Evolutionary conservation across 92 coral and sea anemone species (phyloP).

Genomic region (Scolanthus callimorphus): DNA sequence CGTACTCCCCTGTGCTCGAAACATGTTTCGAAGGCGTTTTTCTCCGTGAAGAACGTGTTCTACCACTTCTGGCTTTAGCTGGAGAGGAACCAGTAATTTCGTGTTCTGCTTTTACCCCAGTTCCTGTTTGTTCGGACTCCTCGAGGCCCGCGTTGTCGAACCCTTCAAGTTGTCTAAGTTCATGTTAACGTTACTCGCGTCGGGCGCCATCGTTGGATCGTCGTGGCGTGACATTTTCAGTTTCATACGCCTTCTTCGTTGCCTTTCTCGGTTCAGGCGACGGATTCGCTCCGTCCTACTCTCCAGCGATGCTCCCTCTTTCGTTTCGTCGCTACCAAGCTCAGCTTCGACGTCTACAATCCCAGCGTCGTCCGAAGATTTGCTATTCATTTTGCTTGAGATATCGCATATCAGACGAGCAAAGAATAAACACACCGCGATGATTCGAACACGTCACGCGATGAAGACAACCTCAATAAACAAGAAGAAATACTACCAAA

Average conservation of each 20-base stretch:
- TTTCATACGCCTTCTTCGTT: constrained; percentile 95
- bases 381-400: constrained; percentile 87
- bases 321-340: constrained; percentile 52
- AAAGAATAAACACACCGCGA: constrained; percentile 88
- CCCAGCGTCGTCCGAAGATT: constrained; percentile 78
- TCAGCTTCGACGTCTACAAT: constrained; percentile 55
- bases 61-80: constrained; percentile 22
- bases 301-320: constrained; percentile 57
- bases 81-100: constrained; percentile 27
- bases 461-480: constrained; percentile 28
- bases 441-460: constrained; percentile 88
- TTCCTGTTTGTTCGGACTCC: constrained; percentile 42
- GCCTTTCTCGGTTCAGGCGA: constrained; percentile 91
- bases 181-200: constrained; percentile 60
- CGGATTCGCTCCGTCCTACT: constrained; percentile 84
- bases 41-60: constrained; percentile 51
- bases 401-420: constrained; percentile 93
- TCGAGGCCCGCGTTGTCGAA: constrained; percentile 62
- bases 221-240: constrained; percentile 96
- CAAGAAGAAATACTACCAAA: not conserved
- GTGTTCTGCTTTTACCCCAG: constrained; percentile 49
- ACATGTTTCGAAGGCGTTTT: constrained; percentile 23
- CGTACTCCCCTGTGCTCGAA: constrained; percentile 24
- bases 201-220: constrained; percentile 79
- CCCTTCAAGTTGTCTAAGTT: constrained; percentile 52